Evolutionary conservation across 1,140 invertebrate genomes (phyloP).

Genomic region (Musca domestica): DNA sequence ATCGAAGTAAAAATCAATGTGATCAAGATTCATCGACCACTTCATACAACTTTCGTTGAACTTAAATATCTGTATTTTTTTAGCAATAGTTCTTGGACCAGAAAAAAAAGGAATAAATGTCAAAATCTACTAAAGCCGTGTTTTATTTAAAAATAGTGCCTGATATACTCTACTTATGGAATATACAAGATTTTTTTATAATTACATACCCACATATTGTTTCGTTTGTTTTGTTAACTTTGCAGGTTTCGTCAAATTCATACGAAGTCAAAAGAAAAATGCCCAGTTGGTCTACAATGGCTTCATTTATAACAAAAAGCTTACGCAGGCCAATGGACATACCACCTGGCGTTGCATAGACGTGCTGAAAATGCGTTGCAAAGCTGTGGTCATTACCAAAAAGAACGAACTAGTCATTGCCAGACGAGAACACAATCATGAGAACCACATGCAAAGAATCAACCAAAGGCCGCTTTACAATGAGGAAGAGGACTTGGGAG

Average conservation of each 20-base stretch:
- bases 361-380: constrained; percentile 30
- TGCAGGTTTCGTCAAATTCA: constrained; percentile 28
- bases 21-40: too few species aligned
- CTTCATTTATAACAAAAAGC: constrained; percentile 36
- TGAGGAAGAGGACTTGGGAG: constrained; percentile 30
- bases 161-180: too few species aligned
- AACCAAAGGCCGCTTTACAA: constrained; percentile 28
- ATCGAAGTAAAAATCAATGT: too few species aligned
- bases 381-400: constrained; percentile 33
- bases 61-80: too few species aligned
- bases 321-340: constrained; percentile 34
- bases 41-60: too few species aligned
- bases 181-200: too few species aligned
- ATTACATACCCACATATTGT: too few species aligned
- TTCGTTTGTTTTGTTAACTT: neutral
- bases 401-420: constrained; percentile 27
- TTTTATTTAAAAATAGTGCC: too few species aligned
- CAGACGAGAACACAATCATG: constrained; percentile 29
- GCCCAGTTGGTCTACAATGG: constrained; percentile 32
- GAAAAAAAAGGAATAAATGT: too few species aligned
- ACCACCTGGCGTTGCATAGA: constrained; percentile 36
- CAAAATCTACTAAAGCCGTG: too few species aligned
- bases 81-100: too few species aligned
- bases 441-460: constrained; percentile 27
- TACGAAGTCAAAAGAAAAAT: constrained; percentile 38